These are phyloP conservation scores for Cyrtorhinus lividipennis DNA, from an alignment of 1,140 invertebrate genomes.

Conservation along the genomic window DNA sequence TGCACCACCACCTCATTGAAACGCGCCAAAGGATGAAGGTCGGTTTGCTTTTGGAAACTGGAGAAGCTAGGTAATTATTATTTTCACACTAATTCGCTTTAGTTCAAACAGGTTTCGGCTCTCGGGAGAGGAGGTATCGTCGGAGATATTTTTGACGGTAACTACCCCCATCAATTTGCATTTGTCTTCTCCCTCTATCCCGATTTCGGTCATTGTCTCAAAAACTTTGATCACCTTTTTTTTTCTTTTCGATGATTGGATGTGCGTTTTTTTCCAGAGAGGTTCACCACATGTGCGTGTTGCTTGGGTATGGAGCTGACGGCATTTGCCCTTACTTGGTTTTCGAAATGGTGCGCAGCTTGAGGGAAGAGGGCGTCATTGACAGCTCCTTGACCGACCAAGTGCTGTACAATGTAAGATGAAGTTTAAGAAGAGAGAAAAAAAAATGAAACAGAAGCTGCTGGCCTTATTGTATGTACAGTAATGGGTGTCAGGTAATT, in stretches of 20 bases:
- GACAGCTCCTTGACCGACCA: conserved; percentile 61
- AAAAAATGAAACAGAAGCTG: too few relatives aligned
- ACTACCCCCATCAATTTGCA: not conserved
- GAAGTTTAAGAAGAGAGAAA: too few relatives aligned
- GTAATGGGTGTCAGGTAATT: too few relatives aligned
- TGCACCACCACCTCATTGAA: conserved; percentile 92
- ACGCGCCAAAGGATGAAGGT: conserved; percentile 92
- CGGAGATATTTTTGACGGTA: not conserved
- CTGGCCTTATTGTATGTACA: too few relatives aligned
- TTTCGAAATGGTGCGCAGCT: conserved; percentile 72
- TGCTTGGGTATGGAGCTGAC: conserved; percentile 94
- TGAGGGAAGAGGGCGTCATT: conserved; percentile 68
- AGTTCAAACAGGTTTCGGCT: not conserved
- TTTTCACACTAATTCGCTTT: conserved; percentile 9
- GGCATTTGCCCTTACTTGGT: conserved; percentile 95
- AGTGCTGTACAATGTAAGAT: conserved; percentile 65
- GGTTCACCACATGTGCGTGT: conserved; percentile 91
- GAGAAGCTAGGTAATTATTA: conserved; percentile 56
- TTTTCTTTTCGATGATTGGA: not conserved
- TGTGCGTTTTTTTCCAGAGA: conserved; percentile 38
- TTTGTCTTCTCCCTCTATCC: not conserved
- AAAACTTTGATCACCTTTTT: not conserved
- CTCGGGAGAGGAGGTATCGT: not conserved
- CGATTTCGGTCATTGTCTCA: not conserved
- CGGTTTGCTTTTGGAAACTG: conserved; percentile 82